Evolutionary conservation across 2,888 invertebrate species (phyloP), one percentile per base, ranked within the genome.

Genomic region (Dynastes maya): DNA sequence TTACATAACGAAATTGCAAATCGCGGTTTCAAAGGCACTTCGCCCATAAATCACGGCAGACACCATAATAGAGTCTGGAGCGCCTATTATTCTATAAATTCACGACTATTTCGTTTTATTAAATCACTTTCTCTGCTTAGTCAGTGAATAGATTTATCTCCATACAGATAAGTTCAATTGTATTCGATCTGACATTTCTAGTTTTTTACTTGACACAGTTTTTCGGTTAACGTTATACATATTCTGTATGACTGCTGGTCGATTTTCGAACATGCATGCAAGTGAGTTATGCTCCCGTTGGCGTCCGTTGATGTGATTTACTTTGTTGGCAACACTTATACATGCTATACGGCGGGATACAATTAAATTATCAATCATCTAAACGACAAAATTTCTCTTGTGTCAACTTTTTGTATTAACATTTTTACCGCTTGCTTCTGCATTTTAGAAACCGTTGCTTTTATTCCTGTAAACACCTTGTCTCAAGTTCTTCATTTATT

Each of bases 1-100:
- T 72, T 72, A 72, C 58, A 72, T 61, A 72, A 58, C 22, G 40
- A 58, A 29, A 72, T 72, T 72, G 72, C 72, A 72, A 72, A 72
- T 45, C 51, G 55, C 22, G 49, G 58, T 61, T 61, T 58, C 58
- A 40, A 61, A 58, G 55, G 27, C 22, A 58, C 16, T 58, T 22
- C 58, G 9, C 8, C 22, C 2, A 37, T 72, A 72, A 58, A 72
- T 58, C 72, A 70, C 32, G 49, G 51, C 27, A 1, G 32, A 29
- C 16, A 37, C 37, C 16, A 58, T 37, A 72, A 72, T 61, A 27
- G n/a, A 74, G 61, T 49, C 40, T 61, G 49, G 13, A 27, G 49
- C 72, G 40, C 45, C 45, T 11, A 74, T 74, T 74, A 61, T 61
- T n/a, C 29, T 55, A 71, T 55, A 71, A 32, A 71, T 53, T 61